Evolutionary conservation across 2,888 invertebrate genomes (phyloP), one percentile per base, ranked within the genome.

Genomic region (Lydus trimaculatus): DNA sequence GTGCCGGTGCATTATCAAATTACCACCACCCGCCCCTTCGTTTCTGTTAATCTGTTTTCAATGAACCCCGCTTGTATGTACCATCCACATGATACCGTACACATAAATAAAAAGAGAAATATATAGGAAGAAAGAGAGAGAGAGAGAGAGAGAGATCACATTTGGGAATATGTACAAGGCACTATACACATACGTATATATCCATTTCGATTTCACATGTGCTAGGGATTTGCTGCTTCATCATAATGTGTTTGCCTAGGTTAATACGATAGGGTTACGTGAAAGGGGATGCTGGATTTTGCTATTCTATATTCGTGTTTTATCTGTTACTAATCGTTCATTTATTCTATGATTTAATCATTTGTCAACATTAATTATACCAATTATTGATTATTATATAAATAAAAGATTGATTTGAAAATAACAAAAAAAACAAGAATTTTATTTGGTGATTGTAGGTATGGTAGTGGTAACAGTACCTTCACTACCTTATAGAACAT

Each of bases 31-130:
- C 84, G 82, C 83, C 85, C 82, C 81, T 77, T 76, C 76, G 80
- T 81, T 84, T 81, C 81, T 79, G 84, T 84, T 85, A 85, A 85
- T 85, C 85, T 85, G 84, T 85, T 85, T 85, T 84, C 85, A 84
- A 85, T 85, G 85, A 83, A 84, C 81, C 83, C 81, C 79, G 78
- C 77, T 73, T 17, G 11, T 7, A 43, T n/a, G 13, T 11, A 33
- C 72, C 75, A 76, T 78, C 78, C 81, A 80, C 80, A 82, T 82
- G 82, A 82, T 82, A 82, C 82, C 78, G 78, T 80, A 80, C 79
- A 80, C 79, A 39, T 43, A 43, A 17, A 43, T 43, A 43, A 43
- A 43, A 36, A 13, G 36, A 36, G 36, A 36, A 36, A 13, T 4
- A 13, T 13, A 2, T 72, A 59, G 36, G 33, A 65, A 31, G 63